These are phyloP conservation scores for Macaria liturata DNA, from an alignment of 2,888 invertebrate species.

Conservation along the genomic window DNA sequence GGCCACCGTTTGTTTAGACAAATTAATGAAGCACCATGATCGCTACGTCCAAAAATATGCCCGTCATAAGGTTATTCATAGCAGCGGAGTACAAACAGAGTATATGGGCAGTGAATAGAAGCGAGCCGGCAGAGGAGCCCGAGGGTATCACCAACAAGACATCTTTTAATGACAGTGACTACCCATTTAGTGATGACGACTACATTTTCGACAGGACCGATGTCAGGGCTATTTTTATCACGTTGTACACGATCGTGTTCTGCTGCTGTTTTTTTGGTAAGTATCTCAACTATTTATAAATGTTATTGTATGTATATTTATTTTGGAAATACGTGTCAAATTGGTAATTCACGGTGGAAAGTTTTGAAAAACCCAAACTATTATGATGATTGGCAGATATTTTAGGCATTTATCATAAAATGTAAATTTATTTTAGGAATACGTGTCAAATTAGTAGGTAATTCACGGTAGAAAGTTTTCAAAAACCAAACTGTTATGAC, in stretches of 20 bases:
- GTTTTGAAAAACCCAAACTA: too few species aligned
- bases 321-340: too few species aligned
- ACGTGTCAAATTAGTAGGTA: too few species aligned
- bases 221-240: slow-evolving; percentile 88
- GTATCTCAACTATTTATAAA: slow-evolving; percentile 43
- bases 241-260: slow-evolving; percentile 90
- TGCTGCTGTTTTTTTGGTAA: slow-evolving; percentile 93
- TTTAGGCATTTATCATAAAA: too few species aligned
- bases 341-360: too few species aligned
- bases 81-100: slow-evolving; percentile 51
- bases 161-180: slow-evolving; percentile 51
- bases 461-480: too few species aligned
- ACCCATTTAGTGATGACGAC: slow-evolving; percentile 75
- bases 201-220: slow-evolving; percentile 90
- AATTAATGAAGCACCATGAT: slow-evolving; percentile 43
- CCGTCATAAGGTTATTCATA: slow-evolving; percentile 52
- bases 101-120: slow-evolving; percentile 48
- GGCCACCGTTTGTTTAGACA: slow-evolving; percentile 28
- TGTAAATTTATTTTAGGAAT: too few species aligned
- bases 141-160: slow-evolving; percentile 47
- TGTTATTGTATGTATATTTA: too few species aligned
- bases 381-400: too few species aligned
- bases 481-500: too few species aligned
- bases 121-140: slow-evolving; percentile 37
- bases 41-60: slow-evolving; percentile 51